Conservation (phyloP, 2,797 vertebrate species). For the Onychomys leucogaster region DNA sequence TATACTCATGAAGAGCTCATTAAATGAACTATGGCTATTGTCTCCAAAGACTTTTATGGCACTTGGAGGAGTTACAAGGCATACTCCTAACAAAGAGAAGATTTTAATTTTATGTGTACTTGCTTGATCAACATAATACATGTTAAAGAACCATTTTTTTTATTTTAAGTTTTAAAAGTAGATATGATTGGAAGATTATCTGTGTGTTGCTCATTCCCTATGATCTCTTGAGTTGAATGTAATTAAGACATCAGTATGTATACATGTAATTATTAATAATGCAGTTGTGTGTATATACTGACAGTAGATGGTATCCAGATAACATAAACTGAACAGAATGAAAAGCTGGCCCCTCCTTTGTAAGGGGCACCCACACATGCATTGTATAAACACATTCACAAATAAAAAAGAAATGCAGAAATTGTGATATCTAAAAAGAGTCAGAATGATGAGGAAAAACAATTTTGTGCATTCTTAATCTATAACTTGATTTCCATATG, state of each 20-base stretch:
- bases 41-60: neutral
- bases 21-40: neutral
- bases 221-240: neutral
- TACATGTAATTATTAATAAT: neutral
- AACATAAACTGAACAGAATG: neutral
- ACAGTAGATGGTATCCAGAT: neutral
- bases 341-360: neutral
- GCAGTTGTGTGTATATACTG: neutral
- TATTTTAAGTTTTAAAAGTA: constrained; percentile 12
- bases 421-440: neutral
- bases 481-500: constrained; percentile 7
- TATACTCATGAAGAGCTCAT: neutral
- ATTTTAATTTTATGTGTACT: neutral
- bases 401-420: constrained; percentile 1
- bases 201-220: neutral
- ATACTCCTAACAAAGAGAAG: neutral
- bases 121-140: neutral
- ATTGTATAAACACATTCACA: neutral
- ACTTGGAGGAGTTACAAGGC: neutral
- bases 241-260: neutral
- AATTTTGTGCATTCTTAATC: neutral
- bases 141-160: neutral
- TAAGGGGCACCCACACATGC: neutral
- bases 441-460: neutral
- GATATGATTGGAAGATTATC: neutral